These are phyloP conservation scores for Orycteropus afer DNA, from an alignment of 2,113 vertebrate genomes.

Conservation along the genomic window DNA sequence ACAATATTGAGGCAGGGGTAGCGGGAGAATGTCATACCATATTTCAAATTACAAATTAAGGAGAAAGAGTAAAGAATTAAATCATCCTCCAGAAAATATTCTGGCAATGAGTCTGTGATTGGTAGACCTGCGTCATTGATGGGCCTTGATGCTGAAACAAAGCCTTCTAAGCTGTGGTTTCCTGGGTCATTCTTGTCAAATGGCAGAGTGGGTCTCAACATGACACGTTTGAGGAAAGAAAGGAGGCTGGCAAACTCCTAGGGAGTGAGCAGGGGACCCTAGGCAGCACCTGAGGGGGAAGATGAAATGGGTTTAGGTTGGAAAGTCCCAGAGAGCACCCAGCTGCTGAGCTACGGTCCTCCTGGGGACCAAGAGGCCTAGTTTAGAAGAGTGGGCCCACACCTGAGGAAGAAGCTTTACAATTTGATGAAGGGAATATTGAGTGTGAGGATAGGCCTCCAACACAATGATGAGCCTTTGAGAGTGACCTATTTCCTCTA, in stretches of 20 bases:
- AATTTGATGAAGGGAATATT: not conserved
- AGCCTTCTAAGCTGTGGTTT: not conserved
- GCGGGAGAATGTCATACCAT: not conserved
- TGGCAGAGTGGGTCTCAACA: not conserved
- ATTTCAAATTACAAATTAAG: not conserved
- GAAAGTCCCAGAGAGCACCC: not conserved
- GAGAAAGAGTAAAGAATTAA: not conserved
- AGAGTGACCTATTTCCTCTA: not conserved
- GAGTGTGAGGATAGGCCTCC: not conserved
- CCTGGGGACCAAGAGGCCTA: not conserved
- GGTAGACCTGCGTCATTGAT: fast-evolving
- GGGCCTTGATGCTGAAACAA: not conserved
- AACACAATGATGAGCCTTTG: not conserved
- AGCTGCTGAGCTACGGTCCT: not conserved
- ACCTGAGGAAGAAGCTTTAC: not conserved
- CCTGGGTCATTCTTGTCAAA: not conserved
- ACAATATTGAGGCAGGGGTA: not conserved
- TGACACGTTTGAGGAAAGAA: not conserved
- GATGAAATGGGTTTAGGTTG: not conserved
- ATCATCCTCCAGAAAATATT: not conserved
- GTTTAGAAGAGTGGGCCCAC: not conserved
- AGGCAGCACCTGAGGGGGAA: not conserved
- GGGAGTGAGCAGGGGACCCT: no score
- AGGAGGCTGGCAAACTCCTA: not conserved
- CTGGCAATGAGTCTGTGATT: not conserved